These are phyloP conservation scores for Sebastes reedi DNA, from an alignment of 2,797 vertebrate species.

Conservation along the genomic window DNA sequence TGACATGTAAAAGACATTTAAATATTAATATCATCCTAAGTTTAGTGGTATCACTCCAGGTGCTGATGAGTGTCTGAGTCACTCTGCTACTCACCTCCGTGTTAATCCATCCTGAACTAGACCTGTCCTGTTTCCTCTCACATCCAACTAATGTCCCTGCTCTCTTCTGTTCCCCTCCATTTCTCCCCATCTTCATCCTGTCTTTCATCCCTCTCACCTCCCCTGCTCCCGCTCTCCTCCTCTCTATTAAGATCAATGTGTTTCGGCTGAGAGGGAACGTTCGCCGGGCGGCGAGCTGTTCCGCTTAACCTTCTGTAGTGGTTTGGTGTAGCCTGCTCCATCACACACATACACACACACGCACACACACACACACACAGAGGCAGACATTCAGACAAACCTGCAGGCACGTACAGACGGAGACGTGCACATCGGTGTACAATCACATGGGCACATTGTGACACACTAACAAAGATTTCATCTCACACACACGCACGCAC, in stretches of 20 bases:
- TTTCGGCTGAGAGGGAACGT: constrained; percentile 25
- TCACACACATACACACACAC: background rate
- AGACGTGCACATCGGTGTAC: background rate
- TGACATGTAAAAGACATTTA: too few species aligned
- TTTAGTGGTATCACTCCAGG: background rate
- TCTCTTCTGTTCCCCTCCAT: constrained; percentile 40
- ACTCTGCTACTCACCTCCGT: constrained; percentile 10
- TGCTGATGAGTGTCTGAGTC: background rate
- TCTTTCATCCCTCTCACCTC: constrained; percentile 44
- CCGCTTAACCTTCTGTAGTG: constrained; percentile 49
- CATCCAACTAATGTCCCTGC: constrained; percentile 25
- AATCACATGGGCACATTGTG: background rate
- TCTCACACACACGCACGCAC: background rate
- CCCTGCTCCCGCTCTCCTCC: background rate
- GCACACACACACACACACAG: constrained; percentile 13
- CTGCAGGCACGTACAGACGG: background rate
- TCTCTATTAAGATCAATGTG: constrained; percentile 66
- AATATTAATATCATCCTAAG: background rate
- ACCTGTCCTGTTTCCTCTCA: constrained; percentile 24
- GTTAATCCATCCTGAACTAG: constrained; percentile 38
- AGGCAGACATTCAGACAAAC: background rate
- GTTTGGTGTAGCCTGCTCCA: background rate
- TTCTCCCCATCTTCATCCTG: constrained; percentile 19
- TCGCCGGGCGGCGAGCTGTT: constrained; percentile 13
- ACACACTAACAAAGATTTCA: constrained; percentile 40